Percentiles rank a stretch among this genome's conserved stretches.
These are phyloP conservation scores for Cyprinodon diabolis DNA, from an alignment of 2,797 vertebrate species.

Conservation along the genomic window DNA sequence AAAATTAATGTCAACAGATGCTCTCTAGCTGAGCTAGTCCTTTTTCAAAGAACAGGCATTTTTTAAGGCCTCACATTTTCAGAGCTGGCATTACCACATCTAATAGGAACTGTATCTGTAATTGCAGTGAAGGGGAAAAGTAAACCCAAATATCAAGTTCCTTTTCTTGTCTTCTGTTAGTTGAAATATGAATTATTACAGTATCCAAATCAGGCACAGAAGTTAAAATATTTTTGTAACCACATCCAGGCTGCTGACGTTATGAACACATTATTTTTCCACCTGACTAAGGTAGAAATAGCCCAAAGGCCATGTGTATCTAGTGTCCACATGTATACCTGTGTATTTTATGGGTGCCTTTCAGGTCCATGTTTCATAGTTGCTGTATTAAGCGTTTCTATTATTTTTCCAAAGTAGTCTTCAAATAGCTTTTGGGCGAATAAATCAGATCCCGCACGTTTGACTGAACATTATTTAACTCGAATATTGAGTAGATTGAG, in stretches of 20 bases:
- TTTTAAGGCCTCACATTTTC: background rate
- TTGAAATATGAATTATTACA: constrained; percentile 47
- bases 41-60: background rate
- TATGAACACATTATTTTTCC: constrained; percentile 67
- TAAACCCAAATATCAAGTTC: background rate
- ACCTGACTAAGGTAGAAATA: constrained; percentile 53
- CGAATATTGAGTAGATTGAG: constrained; percentile 15
- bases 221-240: constrained; percentile 58
- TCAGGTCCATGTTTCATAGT: background rate
- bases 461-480: constrained; percentile 47
- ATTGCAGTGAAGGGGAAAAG: no score
- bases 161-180: constrained; percentile 24
- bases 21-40: background rate
- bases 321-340: constrained; percentile 50
- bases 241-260: constrained; percentile 59
- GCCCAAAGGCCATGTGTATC: constrained; percentile 49
- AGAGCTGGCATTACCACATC: background rate
- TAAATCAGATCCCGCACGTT: constrained; percentile 43
- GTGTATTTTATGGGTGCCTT: constrained; percentile 15
- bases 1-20: background rate
- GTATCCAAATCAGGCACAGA: constrained; percentile 23
- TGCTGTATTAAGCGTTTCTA: constrained; percentile 14
- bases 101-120: background rate
- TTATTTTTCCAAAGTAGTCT: constrained; percentile 33
- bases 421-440: constrained; percentile 47